Base-by-base conservation (phyloP, 2,888 invertebrate species). In the Acleris cristana region DNA sequence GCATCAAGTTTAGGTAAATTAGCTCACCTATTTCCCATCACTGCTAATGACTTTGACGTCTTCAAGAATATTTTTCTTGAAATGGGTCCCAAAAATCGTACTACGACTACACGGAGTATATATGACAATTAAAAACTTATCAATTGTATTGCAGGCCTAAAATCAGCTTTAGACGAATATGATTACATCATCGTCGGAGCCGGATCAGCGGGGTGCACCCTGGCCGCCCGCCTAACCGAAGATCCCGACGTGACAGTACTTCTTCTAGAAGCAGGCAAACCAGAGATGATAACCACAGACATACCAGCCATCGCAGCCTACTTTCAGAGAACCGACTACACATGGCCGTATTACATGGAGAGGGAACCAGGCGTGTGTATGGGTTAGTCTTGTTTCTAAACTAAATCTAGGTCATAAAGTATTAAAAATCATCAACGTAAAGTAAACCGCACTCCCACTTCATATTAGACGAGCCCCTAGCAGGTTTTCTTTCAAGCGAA, bases 271-370 rank as follows among this genome's bases (percentile, higher is more conserved):
- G 94, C 94, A 0, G 89, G 89, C 1, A 82, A 78, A 60, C 83
- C 87, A 6, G 89, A 89, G 73, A 83, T 79, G 73, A 66, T 93
- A 1, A 72, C 93, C 4, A 93, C 94, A 1, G 94, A 94, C 69
- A 77, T 94, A 1, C 95, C 95, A 0, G 81, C 90, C 0, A 80
- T 94, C 2, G 93, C 94, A 1, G 91, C 93, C 0, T 94, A 87
- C 76, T 93, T 95, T 69, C 95, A 95, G 75, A 81, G 92, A 59
- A 94, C 94, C 0, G 92, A 93, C 34, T 94, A 94, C 75, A 92
- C 94, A 69, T 95, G 95, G 95, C 93, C 92, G 21, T 95, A 94
- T 82, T 92, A 86, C 58, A 94, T 94, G 73, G 94, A 95, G 73
- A 94, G 90, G 0, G 94, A 95, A 74, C 81, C 86, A 2, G 90